Percentiles rank a stretch among this genome's conserved stretches.
Conservation (phyloP, 30 jellyfish, hydroid and myxozoan genomes). For the Aurelia sp. region DNA sequence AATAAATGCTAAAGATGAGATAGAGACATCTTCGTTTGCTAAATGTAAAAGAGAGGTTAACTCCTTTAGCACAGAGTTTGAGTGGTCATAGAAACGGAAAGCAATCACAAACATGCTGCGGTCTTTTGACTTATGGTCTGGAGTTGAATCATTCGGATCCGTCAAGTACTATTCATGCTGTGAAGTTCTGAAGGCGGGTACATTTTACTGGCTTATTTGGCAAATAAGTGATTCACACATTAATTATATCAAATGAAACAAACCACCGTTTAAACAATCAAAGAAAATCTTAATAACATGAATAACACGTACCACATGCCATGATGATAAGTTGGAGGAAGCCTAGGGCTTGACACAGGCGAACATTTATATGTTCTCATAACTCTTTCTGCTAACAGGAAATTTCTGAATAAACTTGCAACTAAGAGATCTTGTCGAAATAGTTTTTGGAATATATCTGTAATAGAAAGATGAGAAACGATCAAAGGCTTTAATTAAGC, state of each 20-base stretch:
- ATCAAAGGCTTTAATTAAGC: background rate
- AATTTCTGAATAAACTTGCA: conserved; percentile 90
- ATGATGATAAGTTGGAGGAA: conserved; percentile 97
- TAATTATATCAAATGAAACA: too few relatives aligned
- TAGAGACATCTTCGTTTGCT: background rate
- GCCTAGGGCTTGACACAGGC: conserved; percentile 92
- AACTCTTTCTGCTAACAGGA: conserved; percentile 93
- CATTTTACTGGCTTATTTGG: too few relatives aligned
- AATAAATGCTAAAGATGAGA: background rate
- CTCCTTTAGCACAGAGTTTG: too few relatives aligned
- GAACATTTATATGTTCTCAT: conserved; percentile 94
- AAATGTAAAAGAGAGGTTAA: background rate
- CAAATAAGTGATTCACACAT: too few relatives aligned
- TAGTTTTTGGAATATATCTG: conserved; percentile 91
- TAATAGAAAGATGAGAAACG: background rate
- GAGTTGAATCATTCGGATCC: too few relatives aligned
- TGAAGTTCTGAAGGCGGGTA: too few relatives aligned
- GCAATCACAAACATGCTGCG: too few relatives aligned
- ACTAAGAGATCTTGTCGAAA: conserved; percentile 96
- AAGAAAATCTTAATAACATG: too few relatives aligned
- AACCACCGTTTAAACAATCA: too few relatives aligned
- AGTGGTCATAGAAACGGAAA: too few relatives aligned
- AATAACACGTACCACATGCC: conserved; percentile 84
- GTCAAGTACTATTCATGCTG: too few relatives aligned
- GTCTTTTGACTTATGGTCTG: too few relatives aligned